Conservation (phyloP, 2,797 vertebrate species). For the Arctocebus calabarensis region DNA sequence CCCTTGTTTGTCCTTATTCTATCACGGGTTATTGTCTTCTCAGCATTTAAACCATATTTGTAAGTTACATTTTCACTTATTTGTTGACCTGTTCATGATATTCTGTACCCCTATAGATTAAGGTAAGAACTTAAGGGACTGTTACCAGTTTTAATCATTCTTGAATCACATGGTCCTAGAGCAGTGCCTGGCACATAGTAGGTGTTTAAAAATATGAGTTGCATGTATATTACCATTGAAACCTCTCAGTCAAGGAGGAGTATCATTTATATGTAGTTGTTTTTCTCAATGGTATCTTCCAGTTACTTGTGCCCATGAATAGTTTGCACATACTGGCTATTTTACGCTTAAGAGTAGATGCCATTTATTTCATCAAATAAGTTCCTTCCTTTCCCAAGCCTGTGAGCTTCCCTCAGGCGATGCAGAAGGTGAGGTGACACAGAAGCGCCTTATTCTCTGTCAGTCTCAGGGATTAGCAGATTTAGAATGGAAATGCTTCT, state of each 20-base stretch:
- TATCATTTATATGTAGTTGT: not conserved
- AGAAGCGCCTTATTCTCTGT: not conserved
- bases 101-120: not conserved
- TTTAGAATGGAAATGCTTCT: not conserved
- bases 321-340: not conserved
- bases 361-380: not conserved
- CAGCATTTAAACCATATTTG: not conserved
- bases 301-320: not conserved
- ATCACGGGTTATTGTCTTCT: not conserved
- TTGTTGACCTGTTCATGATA: not conserved
- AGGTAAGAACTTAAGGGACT: not conserved
- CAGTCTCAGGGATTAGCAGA: not conserved
- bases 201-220: not conserved
- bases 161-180: not conserved
- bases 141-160: not conserved
- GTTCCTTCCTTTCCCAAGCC: not conserved
- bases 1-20: not conserved
- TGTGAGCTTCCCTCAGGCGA: not conserved
- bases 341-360: not conserved
- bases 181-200: not conserved
- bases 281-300: not conserved
- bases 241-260: not conserved
- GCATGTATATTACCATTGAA: not conserved
- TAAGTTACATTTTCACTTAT: not conserved
- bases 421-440: not conserved